phyloP scores from a whole-genome alignment of 2,797 vertebrate species.

The Echiichthys vipera region DNA sequence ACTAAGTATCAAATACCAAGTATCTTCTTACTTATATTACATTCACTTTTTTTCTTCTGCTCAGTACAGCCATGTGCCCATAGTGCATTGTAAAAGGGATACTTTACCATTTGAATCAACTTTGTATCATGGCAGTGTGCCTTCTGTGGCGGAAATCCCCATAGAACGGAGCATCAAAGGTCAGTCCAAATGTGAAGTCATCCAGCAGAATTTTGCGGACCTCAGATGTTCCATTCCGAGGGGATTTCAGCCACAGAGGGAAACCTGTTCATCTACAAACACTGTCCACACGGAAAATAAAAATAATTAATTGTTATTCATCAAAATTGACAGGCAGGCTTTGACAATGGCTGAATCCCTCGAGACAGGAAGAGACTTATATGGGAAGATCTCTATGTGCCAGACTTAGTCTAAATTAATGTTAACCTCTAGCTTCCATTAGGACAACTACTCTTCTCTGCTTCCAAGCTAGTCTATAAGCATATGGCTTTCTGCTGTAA shows the following conservation, averaged over 20 bases:
- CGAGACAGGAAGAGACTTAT: constrained; percentile 44
- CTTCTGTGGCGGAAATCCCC: no score
- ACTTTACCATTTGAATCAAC: no score
- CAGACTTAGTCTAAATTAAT: constrained; percentile 58
- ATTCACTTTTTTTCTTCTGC: not conserved
- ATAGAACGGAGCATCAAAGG: no score
- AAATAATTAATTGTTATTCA: no score
- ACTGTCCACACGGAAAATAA: no score
- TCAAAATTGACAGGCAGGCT: constrained; percentile 67
- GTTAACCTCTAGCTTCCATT: constrained; percentile 61
- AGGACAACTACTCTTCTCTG: constrained; percentile 28
- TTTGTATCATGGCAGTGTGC: no score
- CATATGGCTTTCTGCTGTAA: constrained; percentile 22
- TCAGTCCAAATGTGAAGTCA: no score
- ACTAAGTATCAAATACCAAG: no score
- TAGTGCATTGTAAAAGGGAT: not conserved
- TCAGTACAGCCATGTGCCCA: not conserved
- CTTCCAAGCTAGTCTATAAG: constrained; percentile 16
- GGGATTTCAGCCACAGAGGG: no score
- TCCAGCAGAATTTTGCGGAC: no score
- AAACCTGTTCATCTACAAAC: no score
- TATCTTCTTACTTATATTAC: not conserved
- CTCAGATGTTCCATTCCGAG: no score
- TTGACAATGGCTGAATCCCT: constrained; percentile 62
- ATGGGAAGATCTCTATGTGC: constrained; percentile 38